Evolutionary conservation across 1,140 invertebrate species (phyloP), one percentile per base, ranked within the genome.

Genomic region (Subanguina moxae): DNA sequence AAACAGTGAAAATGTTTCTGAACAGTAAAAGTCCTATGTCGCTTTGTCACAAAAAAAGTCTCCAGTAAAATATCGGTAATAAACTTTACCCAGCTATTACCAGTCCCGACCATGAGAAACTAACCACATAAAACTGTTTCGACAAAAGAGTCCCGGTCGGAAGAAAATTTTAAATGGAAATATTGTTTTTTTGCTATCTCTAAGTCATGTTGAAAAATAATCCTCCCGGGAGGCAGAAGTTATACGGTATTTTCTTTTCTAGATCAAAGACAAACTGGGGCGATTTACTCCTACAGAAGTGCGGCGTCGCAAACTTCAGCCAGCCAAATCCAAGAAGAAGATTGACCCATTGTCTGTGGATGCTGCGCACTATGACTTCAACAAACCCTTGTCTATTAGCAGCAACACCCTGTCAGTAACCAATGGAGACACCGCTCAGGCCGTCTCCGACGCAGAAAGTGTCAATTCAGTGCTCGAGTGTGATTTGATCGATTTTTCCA

Each of bases 241-340:
- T 57, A 56, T 46, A 45, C n/a, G 45, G 46, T n/a, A 13, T 28
- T 48, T 15, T 23, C 21, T 5, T 57, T 43, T 70, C 17, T 19
- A 78, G 72, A 68, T 77, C 21, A 63, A 74, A 25, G 66, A 75
- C 21, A 78, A 74, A n/a, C n/a, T 77, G 1, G 64, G 62, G n/a
- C 59, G 63, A 23, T 57, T 76, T 5, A 76, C 74, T 0, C 74
- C 74, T 5, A 75, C 69, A 28, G 74, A 76, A 25, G 61, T 76
- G 13, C 43, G 73, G 56, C 62, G 65, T 25, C 43, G 27, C 5
- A 61, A 61, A 43, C 58, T 61, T 19, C 19, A 43, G 3, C 58
- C 58, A 19, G 19, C 38, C 27, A 0, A 43, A 17, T 73, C 73
- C 21, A 38, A 71, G 19, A 62, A 73, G 57, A 32, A 46, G 9